Evolutionary conservation across 2,797 vertebrate genomes (phyloP), one percentile per base, ranked within the genome.

Genomic region (Gambelia wislizenii): DNA sequence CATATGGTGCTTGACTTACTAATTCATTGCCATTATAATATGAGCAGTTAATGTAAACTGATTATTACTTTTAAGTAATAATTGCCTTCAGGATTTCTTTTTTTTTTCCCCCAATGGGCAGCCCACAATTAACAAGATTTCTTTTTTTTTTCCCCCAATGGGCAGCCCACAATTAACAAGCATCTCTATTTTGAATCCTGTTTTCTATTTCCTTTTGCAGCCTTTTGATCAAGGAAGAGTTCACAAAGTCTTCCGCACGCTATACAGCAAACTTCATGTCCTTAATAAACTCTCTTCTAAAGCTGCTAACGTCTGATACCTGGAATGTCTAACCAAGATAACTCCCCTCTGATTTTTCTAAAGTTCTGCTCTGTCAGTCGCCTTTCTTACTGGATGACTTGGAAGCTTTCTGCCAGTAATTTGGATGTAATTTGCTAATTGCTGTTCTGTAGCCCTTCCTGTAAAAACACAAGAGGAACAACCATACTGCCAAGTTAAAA

Each of bases 281-380:
- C 94, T 97, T 97, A 97, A 97, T 95, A 96, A 96, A 94, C 91
- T 96, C 75, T 94, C 92, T 92, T 92, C 94, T 96, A 97, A 97
- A 96, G 94, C 94, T 94, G 83, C 95, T 94, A 94, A 96, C 93
- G 95, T 95, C 95, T 94, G 90, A 92, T 92, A 79, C 67, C 33
- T 77, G 93, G 92, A 95, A 91, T 86, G 25, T 85, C 95, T 97
- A 96, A 96, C 90, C 92, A 90, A 91, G 87, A 97, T 95, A 95
- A 90, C 84, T 93, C 82, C n/a, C 52, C 79, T 93, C 88, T 64
- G 83, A 83, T 91, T 95, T 47, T 94, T 64, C 93, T 90, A 91
- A 90, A 95, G 83, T 80, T 92, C 9, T 90, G 74, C 92, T 87
- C 61, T 95, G 81, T 91, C 83, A 77, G 76, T 59, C 93, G 54